phyloP scores from a whole-genome alignment of 2,888 invertebrate genomes.

The Pyralis farinalis region DNA sequence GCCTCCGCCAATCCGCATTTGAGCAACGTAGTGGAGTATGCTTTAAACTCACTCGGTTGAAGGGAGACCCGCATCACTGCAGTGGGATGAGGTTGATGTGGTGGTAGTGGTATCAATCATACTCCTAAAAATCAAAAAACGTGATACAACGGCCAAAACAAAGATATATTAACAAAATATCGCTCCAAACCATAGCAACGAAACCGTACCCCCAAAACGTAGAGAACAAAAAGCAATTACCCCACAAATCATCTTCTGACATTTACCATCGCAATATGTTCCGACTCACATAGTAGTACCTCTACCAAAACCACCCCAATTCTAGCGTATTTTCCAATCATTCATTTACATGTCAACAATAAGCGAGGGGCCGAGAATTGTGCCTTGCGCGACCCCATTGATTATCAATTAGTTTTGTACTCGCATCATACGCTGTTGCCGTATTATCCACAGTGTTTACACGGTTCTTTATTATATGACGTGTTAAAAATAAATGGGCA shows the following conservation, averaged over 20 bases:
- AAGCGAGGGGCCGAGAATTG: slow-evolving; percentile 45
- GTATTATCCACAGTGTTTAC: slow-evolving; percentile 77
- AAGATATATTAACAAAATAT: slow-evolving; percentile 67
- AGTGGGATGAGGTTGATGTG: too few relatives aligned
- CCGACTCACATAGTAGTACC: slow-evolving; percentile 58
- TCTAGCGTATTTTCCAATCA: slow-evolving; percentile 56
- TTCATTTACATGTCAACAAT: slow-evolving; percentile 66
- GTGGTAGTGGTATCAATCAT: slow-evolving; percentile 34
- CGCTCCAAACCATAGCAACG: slow-evolving; percentile 51
- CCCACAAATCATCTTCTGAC: slow-evolving; percentile 78
- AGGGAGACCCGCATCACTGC: too few relatives aligned
- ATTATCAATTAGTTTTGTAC: slow-evolving; percentile 79
- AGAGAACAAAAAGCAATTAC: slow-evolving; percentile 74
- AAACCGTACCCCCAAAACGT: slow-evolving; percentile 45
- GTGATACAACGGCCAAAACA: slow-evolving; percentile 51
- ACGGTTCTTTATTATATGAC: slow-evolving; percentile 62
- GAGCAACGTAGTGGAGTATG: too few relatives aligned
- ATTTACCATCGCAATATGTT: slow-evolving; percentile 77
- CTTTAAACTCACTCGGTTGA: too few relatives aligned
- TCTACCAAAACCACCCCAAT: slow-evolving; percentile 39
- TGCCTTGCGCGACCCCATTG: slow-evolving; percentile 61
- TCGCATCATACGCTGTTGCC: slow-evolving; percentile 66
- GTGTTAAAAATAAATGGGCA: slow-evolving; percentile 46
- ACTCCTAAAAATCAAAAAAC: slow-evolving; percentile 29
- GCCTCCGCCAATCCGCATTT: too few relatives aligned